Evolutionary conservation across 2,797 vertebrate species (phyloP).

Genomic region (Semotilus atromaculatus): DNA sequence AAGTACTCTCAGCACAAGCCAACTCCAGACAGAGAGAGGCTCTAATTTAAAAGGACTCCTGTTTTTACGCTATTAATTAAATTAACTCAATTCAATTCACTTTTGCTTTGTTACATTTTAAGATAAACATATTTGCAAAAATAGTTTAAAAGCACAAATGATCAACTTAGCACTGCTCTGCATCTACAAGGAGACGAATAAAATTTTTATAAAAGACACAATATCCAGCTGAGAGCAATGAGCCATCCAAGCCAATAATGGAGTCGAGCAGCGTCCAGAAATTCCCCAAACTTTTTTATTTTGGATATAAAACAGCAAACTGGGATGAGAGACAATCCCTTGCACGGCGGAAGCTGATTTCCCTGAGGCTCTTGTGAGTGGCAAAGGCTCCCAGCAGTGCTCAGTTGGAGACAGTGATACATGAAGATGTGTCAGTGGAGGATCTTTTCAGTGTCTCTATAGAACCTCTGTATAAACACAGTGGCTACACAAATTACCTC

Average conservation of each 20-base stretch:
- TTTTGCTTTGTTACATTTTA: conserved; percentile 11
- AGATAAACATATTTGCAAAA: background rate
- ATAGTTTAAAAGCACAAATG: conserved; percentile 25
- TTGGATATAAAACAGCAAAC: background rate
- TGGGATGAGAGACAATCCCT: conserved; percentile 30
- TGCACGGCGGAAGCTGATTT: conserved; percentile 43
- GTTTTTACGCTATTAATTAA: background rate
- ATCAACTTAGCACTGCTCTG: conserved; percentile 11
- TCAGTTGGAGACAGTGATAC: conserved; percentile 56
- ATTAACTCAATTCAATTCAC: background rate
- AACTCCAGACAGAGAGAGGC: background rate
- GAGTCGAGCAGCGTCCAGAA: conserved; percentile 28
- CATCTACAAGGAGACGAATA: conserved; percentile 23
- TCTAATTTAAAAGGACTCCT: background rate
- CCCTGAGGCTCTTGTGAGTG: conserved; percentile 50
- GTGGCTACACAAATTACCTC: conserved; percentile 27
- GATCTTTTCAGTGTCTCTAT: conserved; percentile 43
- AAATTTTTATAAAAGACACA: conserved; percentile 3
- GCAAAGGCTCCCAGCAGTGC: conserved; percentile 43
- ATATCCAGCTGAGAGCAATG: conserved; percentile 25
- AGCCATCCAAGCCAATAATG: conserved; percentile 27
- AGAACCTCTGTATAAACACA: conserved; percentile 34
- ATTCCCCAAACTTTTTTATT: conserved; percentile 36
- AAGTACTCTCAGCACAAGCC: conserved; percentile 40
- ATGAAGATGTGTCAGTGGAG: conserved; percentile 48